Evolutionary conservation across 2,888 invertebrate species (phyloP), one percentile per base, ranked within the genome.

Genomic region (Metallyticus violacea): DNA sequence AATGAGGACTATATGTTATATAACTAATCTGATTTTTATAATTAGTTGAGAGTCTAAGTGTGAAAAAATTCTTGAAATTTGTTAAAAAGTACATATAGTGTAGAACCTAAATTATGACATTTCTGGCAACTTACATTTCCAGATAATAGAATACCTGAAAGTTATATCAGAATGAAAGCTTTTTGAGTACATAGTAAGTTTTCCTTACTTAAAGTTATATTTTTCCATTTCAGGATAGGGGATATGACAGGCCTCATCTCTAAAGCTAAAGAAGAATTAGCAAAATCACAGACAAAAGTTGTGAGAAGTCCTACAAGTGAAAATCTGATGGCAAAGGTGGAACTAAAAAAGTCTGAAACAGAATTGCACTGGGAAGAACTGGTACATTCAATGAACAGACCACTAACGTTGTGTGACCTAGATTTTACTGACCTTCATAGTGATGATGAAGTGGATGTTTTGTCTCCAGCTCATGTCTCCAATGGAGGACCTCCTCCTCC

Each of bases 311-410:
- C 96, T 87, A 94, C 96, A 0, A 93, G 93, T 89, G 96, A 95
- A 90, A 95, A 93, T 40, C n/a, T 88, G 25, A 86, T 85, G 62
- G 29, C 79, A 78, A 78, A 92, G 85, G 90, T 94, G 40, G 96
- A 97, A 91, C 93, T 95, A 62, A 97, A 97, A 91, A 97, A 98
- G 91, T 96, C 97, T 0, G 98, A 98, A 92, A 97, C 97, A 90
- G 99, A 99, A 90, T 92, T 99, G 2, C 97, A 98, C 90, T 99
- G 99, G 99, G 99, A 99, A 90, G 97, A 97, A 90, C 92, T 99
- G 88, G 95, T 96, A 85, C 95, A 95, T 77, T 95, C 95, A 88
- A 93, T 97, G 89, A 94, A 95, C 88, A 93, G 97, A 88, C 95
- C 96, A 88, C 93, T 97, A 91, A 95, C 97, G 89, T 94, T 98